phyloP scores from a whole-genome alignment of 2,888 invertebrate species.

The Brassicogethes aeneus region DNA sequence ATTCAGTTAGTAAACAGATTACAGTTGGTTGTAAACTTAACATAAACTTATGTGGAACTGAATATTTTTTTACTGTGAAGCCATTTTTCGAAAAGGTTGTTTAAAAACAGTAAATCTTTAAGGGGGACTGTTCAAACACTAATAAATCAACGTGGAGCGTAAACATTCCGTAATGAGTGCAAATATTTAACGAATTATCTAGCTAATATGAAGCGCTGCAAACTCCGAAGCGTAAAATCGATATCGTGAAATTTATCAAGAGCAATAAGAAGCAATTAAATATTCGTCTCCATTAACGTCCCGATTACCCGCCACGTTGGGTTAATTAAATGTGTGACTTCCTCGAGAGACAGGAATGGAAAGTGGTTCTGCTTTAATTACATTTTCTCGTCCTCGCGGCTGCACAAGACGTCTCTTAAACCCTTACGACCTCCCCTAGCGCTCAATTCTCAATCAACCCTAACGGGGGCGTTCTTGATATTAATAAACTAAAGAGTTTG shows the following conservation, averaged over 20 bases:
- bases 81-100: too few species aligned
- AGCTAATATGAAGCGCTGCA: neutral
- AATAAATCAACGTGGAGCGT: neutral
- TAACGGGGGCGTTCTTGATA: too few species aligned
- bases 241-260: slow-evolving; percentile 21
- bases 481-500: too few species aligned
- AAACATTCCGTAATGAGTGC: neutral
- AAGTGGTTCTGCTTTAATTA: slow-evolving; percentile 35
- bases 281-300: slow-evolving; percentile 40
- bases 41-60: too few species aligned
- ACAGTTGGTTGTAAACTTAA: too few species aligned
- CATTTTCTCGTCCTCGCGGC: slow-evolving; percentile 34
- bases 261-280: slow-evolving; percentile 37
- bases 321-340: slow-evolving; percentile 42
- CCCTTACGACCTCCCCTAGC: slow-evolving; percentile 18
- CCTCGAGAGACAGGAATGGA: slow-evolving; percentile 31
- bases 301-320: slow-evolving; percentile 38
- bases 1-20: too few species aligned
- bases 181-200: neutral
- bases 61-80: too few species aligned
- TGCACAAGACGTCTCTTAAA: slow-evolving; percentile 32
- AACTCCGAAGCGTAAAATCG: slow-evolving; percentile 9
- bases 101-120: too few species aligned
- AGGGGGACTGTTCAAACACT: too few species aligned
- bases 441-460: too few species aligned